Base-by-base conservation (phyloP, 1,140 invertebrate genomes). In the Pemphigus obesinymphae region DNA sequence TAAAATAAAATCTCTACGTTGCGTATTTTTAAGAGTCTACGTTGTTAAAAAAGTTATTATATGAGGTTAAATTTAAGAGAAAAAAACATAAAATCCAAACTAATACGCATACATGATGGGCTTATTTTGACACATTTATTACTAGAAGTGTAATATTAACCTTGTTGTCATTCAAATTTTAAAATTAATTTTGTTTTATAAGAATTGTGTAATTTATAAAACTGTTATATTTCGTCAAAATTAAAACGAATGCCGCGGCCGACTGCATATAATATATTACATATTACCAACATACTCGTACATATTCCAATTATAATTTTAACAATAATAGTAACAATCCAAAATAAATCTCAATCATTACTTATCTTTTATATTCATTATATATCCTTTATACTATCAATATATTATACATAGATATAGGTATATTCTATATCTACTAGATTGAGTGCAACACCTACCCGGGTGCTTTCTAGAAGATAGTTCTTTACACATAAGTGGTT, bases 121-220 rank as follows among this genome's bases (percentile, higher is more conserved):
- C 45, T 73, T 17, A 73, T 73, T 45, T 73, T 50, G 45, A 50
- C 29, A 73, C 43, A 34, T 73, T 73, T 50, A 73, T 73, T 31
- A 48, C 70, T 50, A 11, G 8, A 29, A 73, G 29, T n/a, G n/a
- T 31, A 31, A 50, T 50, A 73, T 50, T 7, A 73, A 73, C 45
- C 50, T 73, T 34, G n/a, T 20, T 73, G 70, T 73, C 26, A 20
- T 72, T 73, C 31, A 50, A 34, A 6, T 73, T 34, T 73, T 73
- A 20, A 72, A 31, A 50, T 73, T 50, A 50, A 50, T 50, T 73
- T 73, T 34, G 8, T 73, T 31, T 20, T 73, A 31, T 72, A 5
- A 29, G 50, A 48, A 10, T 50, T 34, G 7, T 23, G 1, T 31
- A 2, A 13, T 34, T 73, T 11, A 48, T 48, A 13, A 50, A 48